These are phyloP conservation scores for Hippolais icterina DNA, from an alignment of 2,113 vertebrate genomes.

Conservation along the genomic window DNA sequence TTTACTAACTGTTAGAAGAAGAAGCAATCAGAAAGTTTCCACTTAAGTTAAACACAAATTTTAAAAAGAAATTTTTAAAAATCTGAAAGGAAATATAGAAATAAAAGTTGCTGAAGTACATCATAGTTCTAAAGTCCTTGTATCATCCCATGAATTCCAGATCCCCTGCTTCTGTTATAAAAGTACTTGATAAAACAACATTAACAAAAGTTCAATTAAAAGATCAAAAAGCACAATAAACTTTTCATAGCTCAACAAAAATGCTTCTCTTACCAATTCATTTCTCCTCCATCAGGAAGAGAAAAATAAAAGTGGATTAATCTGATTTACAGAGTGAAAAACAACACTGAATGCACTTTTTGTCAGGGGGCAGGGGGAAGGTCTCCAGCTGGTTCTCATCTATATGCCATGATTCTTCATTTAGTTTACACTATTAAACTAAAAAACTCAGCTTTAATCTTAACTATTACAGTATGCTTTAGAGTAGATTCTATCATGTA, in stretches of 20 bases:
- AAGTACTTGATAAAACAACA: background rate
- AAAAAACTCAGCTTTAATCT: conserved; percentile 76
- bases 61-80: background rate
- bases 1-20: background rate
- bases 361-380: background rate
- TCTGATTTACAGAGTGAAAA: conserved; percentile 74
- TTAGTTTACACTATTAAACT: conserved; percentile 80
- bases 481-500: conserved; percentile 73
- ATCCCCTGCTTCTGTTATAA: background rate
- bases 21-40: background rate
- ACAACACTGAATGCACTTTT: conserved; percentile 63
- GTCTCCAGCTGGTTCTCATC: conserved; percentile 77
- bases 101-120: background rate
- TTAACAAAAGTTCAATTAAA: conserved; percentile 39
- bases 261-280: conserved; percentile 42
- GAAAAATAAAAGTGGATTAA: conserved; percentile 66
- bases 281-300: conserved; percentile 52
- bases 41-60: background rate
- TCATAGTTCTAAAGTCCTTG: background rate
- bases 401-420: conserved; percentile 74
- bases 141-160: background rate
- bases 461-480: conserved; percentile 74
- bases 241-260: conserved; percentile 49
- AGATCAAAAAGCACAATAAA: conserved; percentile 57
- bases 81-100: background rate